Percentiles rank a stretch among this genome's conserved stretches.
These are phyloP conservation scores for Empidonax alnorum DNA, from an alignment of 2,113 vertebrate genomes.

Conservation along the genomic window DNA sequence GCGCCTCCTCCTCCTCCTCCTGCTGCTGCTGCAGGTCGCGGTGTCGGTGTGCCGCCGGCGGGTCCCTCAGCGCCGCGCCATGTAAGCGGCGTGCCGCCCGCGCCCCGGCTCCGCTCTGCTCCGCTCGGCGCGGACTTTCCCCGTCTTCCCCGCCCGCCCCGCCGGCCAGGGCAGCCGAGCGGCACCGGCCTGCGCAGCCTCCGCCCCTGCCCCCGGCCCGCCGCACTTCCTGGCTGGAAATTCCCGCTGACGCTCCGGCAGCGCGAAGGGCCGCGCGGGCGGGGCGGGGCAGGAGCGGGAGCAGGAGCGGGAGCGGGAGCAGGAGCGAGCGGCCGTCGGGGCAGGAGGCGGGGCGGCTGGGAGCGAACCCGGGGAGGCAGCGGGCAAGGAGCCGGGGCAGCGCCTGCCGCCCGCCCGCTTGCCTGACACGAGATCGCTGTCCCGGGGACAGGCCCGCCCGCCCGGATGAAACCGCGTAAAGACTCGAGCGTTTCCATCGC, in stretches of 20 bases:
- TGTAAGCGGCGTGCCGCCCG: conserved; percentile 13
- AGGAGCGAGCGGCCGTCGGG: not conserved
- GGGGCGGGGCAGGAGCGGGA: not conserved
- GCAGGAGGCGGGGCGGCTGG: not conserved
- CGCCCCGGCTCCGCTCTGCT: not conserved
- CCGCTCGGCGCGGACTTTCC: not conserved
- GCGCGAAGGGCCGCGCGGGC: not conserved
- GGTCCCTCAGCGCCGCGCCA: conserved; percentile 14
- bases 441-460: not conserved
- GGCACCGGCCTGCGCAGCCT: not conserved
- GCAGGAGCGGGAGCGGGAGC: not conserved
- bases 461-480: not conserved
- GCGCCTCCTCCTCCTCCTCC: not conserved
- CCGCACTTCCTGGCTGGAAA: conserved; percentile 65
- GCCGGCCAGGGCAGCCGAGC: not conserved
- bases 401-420: fast-evolving
- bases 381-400: fast-evolving
- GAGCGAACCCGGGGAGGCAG: too few species aligned
- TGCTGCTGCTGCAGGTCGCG: not conserved
- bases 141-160: not conserved
- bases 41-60: not conserved
- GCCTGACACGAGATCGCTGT: not conserved
- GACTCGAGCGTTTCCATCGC: not conserved
- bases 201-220: not conserved
- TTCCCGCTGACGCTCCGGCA: conserved; percentile 46